Base-by-base conservation (phyloP, 2,888 invertebrate genomes). In the Caenorhabditis sp. region DNA sequence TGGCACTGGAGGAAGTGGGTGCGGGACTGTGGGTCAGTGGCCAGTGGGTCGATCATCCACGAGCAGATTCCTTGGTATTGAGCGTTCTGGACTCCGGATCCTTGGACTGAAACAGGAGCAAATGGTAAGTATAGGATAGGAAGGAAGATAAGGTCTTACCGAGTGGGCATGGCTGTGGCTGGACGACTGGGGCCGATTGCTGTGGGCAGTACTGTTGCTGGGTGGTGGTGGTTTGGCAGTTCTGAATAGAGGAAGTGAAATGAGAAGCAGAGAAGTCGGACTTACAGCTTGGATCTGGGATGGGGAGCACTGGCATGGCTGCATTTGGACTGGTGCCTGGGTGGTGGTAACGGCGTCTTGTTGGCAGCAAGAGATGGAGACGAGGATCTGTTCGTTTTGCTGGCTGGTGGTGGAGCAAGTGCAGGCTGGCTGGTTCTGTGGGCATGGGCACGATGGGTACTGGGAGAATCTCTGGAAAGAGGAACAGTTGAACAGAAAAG, bases 11-110 rank as follows among this genome's bases (percentile, higher is more conserved):
- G 88, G 85, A 85, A 90, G 80, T 86, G 89, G 60, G 86, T 82
- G 26, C 74, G 76, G 50, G 87, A 86, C 71, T 89, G 88, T 47
- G 91, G 89, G 68, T 89, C 88, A 40, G 85, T 80, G 72, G 90
- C 90, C 76, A 91, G 84, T 28, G 91, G 91, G 76, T 91, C 91
- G 60, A 92, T 74, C 91, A 91, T 91, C 91, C 91, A 91, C 22
- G 90, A 90, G 88, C 91, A 91, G 81, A 92, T 88, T 61, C 89
- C 90, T 76, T 90, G 88, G 78, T 90, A 90, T 40, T 88, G 88
- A n/a, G 91, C 91, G 60, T 89, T 89, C 72, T 85, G 80, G 20
- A 87, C 87, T 80, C 89, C 90, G 56, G 74, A 76, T 79, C 89
- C 89, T 83, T 89, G 89, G 44, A 89, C 90, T 82, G 81, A 70